Evolutionary conservation across 2,888 invertebrate species (phyloP).

Genomic region (Rhagonycha lutea): DNA sequence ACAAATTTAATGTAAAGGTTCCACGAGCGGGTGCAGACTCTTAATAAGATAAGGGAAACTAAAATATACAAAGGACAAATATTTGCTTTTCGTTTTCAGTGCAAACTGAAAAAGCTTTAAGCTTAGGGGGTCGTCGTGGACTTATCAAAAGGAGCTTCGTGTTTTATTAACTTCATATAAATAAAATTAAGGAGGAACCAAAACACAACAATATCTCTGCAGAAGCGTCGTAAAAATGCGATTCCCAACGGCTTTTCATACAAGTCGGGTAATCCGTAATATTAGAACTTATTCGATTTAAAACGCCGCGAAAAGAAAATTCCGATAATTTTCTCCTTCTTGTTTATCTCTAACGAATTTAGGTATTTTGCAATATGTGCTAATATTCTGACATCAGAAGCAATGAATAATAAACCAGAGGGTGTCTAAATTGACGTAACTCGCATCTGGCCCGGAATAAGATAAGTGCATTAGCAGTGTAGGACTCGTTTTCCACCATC

Average conservation of each 20-base stretch:
- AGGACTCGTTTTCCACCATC: conserved; percentile 29
- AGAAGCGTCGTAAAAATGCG: not conserved
- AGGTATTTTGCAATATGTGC: conserved; percentile 22
- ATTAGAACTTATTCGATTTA: conserved; percentile 23
- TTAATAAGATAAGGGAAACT: conserved; percentile 40
- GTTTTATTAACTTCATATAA: conserved; percentile 25
- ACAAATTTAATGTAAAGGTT: conserved; percentile 28
- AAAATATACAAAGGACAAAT: conserved; percentile 38
- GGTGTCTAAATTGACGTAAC: conserved; percentile 46
- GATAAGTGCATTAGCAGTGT: conserved; percentile 44
- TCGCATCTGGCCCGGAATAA: conserved; percentile 42
- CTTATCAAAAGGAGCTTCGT: conserved; percentile 14
- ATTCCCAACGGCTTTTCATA: not conserved
- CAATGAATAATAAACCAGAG: conserved; percentile 42
- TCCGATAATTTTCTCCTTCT: not conserved
- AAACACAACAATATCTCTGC: not conserved
- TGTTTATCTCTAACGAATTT: not conserved
- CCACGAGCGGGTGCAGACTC: conserved; percentile 27
- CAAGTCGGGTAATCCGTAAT: conserved; percentile 8
- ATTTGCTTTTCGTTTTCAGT: conserved; percentile 34
- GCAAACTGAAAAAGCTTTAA: conserved; percentile 21
- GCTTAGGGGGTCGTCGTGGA: conserved; percentile 2
- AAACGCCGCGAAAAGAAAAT: not conserved
- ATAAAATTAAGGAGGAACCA: conserved; percentile 16
- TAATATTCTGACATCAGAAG: conserved; percentile 29